Percentiles rank a stretch among this genome's conserved stretches.
Conservation (phyloP, 2,113 vertebrate species). For the Nannobrachium achirus region DNA sequence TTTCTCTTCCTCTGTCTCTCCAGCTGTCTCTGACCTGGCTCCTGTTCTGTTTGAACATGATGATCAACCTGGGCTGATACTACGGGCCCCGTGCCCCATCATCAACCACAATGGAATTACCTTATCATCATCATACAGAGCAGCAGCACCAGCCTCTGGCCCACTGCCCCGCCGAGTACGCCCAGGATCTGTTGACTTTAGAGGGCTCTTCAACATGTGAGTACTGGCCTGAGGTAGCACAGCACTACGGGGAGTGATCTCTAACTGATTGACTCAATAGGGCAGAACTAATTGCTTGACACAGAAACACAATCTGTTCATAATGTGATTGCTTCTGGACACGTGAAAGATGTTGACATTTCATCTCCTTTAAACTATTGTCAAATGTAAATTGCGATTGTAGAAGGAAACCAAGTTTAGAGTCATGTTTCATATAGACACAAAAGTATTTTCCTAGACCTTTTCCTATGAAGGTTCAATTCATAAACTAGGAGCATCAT, state of each 20-base stretch:
- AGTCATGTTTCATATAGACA: background rate
- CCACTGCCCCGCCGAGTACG: constrained; percentile 28
- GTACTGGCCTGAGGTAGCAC: constrained; percentile 47
- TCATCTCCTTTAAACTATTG: background rate
- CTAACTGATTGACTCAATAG: background rate
- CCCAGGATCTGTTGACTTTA: constrained; percentile 43
- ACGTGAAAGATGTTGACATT: background rate
- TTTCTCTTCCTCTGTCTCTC: constrained; percentile 45
- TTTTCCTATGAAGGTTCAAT: background rate
- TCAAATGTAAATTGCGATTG: background rate
- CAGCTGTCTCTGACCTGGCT: constrained; percentile 41
- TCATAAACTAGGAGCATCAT: background rate
- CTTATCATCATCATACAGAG: constrained; percentile 48
- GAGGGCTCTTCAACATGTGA: constrained; percentile 75
- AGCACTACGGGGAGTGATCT: background rate
- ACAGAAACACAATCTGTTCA: background rate
- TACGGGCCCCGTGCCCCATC: constrained; percentile 22
- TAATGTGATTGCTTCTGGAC: background rate
- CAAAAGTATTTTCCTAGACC: constrained; percentile 1
- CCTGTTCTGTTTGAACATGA: constrained; percentile 52
- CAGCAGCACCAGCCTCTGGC: constrained; percentile 44
- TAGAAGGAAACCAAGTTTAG: background rate
- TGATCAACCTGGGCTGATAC: constrained; percentile 39
- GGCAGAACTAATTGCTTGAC: background rate
- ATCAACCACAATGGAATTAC: constrained; percentile 66